Evolutionary conservation across 2,797 vertebrate species (phyloP).

Genomic region (Lepus oiostolus): DNA sequence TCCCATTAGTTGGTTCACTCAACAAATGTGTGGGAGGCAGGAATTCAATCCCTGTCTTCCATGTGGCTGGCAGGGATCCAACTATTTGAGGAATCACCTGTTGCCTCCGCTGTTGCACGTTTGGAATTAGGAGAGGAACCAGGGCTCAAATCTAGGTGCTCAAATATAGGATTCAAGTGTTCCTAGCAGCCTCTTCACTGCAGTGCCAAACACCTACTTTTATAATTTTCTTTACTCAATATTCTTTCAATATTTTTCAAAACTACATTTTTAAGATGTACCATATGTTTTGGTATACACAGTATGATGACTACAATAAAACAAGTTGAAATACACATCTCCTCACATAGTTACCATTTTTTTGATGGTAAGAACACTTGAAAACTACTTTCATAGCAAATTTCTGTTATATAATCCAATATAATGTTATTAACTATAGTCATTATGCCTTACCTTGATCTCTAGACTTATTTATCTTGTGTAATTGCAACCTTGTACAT

Average conservation of each 20-base stretch:
- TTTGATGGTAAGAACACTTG: background rate
- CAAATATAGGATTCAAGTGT: too few species aligned
- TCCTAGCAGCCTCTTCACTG: too few species aligned
- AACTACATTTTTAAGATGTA: background rate
- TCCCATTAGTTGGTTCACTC: too few species aligned
- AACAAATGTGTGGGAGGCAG: too few species aligned
- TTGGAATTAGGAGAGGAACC: too few species aligned
- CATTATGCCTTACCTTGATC: background rate
- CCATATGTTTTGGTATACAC: background rate
- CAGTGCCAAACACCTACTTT: too few species aligned
- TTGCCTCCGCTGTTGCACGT: too few species aligned
- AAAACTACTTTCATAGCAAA: background rate
- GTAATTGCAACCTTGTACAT: background rate
- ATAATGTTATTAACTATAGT: background rate
- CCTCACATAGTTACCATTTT: background rate
- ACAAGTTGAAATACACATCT: background rate
- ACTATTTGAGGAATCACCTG: too few species aligned
- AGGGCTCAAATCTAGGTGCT: too few species aligned
- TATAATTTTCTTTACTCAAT: background rate
- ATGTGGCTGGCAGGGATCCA: too few species aligned
- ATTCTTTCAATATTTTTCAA: background rate
- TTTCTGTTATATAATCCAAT: background rate
- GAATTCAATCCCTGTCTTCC: too few species aligned
- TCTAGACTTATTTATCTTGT: background rate
- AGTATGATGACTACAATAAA: background rate